Base-by-base conservation (phyloP, 2,797 vertebrate genomes). In the Alexandromys oeconomus region DNA sequence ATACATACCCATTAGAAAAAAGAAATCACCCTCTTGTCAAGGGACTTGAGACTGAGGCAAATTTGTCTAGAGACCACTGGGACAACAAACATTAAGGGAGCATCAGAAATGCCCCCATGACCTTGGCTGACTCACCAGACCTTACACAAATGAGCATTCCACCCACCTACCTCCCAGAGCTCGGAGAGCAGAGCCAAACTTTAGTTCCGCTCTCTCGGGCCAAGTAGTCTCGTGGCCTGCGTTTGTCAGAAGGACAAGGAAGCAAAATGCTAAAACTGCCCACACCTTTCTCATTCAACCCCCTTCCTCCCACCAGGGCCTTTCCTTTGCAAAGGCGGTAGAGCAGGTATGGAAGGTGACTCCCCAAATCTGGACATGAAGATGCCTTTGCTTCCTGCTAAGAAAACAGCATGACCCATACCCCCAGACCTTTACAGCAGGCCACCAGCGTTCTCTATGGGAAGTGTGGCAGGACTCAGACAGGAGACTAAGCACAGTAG, bases 171-270 rank as follows among this genome's bases (percentile, higher is more conserved):
- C 27, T 51, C 15, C 40, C 19, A 88, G 14, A 73, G 67, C 51
- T 93, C 40, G 79, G 5, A 51, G 46, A 93, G 71, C 51, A 73
- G 63, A 54, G 87, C 51, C 23, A 54, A 92, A 63, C 23, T 81
- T 88, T 31, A 37, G 17, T 85, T 48, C 34, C 10, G 73, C 40
- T 21, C 31, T 74, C 91, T 87, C 57, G 65, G 29, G 54, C 81
- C 79, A 94, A 92, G 88, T 3, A 88, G 67, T 19, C 27, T 81
- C n/a, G 51, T 84, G 29, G 19, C 21, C 77, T 81, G 40, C 8
- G 3, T 34, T 86, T 81, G 57, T 92, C 93, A 93, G 34, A 77
- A 51, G 40, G 34, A 87, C 43, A 19, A 85, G 88, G 92, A 92
- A 93, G 46, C 43, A 91, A 86, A 94, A 91, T n/a, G 40, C 17